Conservation (phyloP, 2,113 vertebrate genomes). For the Ochotona princeps region DNA sequence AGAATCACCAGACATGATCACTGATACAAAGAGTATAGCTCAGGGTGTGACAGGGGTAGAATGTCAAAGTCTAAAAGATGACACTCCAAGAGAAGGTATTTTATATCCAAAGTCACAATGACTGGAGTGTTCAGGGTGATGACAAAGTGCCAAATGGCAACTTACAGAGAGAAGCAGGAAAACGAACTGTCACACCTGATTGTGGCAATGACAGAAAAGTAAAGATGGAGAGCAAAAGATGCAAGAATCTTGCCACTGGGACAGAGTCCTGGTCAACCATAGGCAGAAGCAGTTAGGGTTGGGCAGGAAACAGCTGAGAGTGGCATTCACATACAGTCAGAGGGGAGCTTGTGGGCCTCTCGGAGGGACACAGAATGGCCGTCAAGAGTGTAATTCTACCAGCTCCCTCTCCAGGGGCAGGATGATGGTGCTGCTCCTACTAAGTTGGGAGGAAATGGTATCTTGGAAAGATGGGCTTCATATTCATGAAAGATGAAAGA, state of each 20-base stretch:
- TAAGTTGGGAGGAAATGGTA: background rate
- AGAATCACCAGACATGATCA: background rate
- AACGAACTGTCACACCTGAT: background rate
- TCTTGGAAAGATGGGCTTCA: background rate
- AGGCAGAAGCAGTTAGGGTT: background rate
- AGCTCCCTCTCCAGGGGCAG: background rate
- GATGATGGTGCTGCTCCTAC: background rate
- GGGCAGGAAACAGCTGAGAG: background rate
- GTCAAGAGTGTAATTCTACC: background rate
- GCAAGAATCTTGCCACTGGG: background rate
- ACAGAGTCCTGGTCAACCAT: background rate
- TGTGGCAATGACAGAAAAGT: background rate
- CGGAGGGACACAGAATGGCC: background rate
- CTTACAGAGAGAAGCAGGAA: background rate
- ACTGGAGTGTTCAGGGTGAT: background rate
- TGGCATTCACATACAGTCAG: accelerated
- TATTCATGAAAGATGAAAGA: background rate
- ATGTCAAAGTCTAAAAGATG: background rate
- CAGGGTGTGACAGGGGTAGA: background rate
- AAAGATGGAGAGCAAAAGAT: background rate
- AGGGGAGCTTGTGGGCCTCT: background rate
- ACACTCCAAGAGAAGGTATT: background rate
- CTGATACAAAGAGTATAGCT: background rate
- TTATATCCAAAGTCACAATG: background rate
- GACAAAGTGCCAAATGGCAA: background rate